Evolutionary conservation across 2,113 vertebrate species (phyloP).

Genomic region (Aix galericulata): DNA sequence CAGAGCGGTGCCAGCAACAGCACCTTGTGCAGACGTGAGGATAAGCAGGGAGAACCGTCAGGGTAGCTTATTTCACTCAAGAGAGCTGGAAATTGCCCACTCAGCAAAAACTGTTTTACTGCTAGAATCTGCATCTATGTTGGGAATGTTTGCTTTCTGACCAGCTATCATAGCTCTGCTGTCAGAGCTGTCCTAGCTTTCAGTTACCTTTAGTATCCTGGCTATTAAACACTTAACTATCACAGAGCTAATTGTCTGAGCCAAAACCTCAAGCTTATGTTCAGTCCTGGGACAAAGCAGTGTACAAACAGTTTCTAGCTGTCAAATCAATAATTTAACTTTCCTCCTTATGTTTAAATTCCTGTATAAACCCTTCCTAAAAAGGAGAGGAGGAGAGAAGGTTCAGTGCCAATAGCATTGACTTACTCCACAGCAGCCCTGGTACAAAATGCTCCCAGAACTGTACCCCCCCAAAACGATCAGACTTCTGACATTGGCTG

Average conservation of each 20-base stretch:
- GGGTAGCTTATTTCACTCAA: background rate
- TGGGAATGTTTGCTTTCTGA: background rate
- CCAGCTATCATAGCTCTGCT: background rate
- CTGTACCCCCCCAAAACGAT: fast-evolving
- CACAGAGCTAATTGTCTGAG: background rate
- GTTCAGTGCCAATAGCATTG: background rate
- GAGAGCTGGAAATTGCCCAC: background rate
- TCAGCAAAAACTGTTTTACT: background rate
- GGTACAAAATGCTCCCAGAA: background rate
- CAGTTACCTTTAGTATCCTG: background rate
- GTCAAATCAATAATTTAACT: background rate
- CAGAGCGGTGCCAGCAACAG: background rate
- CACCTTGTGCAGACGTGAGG: background rate
- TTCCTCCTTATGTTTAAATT: background rate
- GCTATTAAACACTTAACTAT: background rate
- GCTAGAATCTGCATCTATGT: background rate
- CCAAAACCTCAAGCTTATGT: background rate
- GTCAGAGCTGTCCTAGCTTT: background rate
- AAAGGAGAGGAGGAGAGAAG: background rate
- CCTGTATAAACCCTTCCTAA: background rate
- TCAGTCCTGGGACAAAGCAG: background rate
- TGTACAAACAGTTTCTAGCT: background rate
- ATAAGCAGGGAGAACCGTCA: background rate
- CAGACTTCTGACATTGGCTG: background rate
- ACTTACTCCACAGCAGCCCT: background rate